A percentile compares a stretch with the other conserved stretches of the same genome.
Conservation (phyloP, 2,113 vertebrate genomes). For the Notechis scutatus region DNA sequence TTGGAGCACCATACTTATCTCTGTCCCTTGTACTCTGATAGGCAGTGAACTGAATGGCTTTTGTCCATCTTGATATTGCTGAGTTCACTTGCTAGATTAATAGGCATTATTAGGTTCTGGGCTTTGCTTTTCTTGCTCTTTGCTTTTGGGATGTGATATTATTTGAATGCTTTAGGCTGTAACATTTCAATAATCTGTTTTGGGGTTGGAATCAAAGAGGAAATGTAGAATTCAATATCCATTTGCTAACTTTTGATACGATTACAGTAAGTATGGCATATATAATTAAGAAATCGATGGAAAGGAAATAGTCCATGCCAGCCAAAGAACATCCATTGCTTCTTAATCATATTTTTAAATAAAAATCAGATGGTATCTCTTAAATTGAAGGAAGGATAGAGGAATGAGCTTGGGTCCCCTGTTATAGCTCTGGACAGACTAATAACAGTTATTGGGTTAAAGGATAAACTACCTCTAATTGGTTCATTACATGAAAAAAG, state of each 20-base stretch:
- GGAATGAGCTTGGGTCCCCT: neutral
- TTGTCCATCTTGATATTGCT: neutral
- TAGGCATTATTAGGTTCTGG: neutral
- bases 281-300: neutral
- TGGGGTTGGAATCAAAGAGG: neutral
- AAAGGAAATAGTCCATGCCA: neutral
- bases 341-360: conserved; percentile 9
- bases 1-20: neutral
- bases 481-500: neutral
- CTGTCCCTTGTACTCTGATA: neutral
- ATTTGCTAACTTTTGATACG: neutral
- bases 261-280: neutral
- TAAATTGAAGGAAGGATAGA: neutral
- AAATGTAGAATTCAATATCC: neutral
- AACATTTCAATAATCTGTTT: neutral
- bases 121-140: neutral
- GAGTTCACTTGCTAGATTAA: neutral
- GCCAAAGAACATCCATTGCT: neutral
- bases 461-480: neutral
- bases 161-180: neutral
- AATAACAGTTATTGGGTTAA: neutral
- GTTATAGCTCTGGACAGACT: conserved; percentile 25
- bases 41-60: neutral
- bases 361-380: conserved; percentile 24
- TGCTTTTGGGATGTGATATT: neutral